Evolutionary conservation across 2,797 vertebrate species (phyloP), one percentile per base, ranked within the genome.

Genomic region (Oophaga sylvatica): DNA sequence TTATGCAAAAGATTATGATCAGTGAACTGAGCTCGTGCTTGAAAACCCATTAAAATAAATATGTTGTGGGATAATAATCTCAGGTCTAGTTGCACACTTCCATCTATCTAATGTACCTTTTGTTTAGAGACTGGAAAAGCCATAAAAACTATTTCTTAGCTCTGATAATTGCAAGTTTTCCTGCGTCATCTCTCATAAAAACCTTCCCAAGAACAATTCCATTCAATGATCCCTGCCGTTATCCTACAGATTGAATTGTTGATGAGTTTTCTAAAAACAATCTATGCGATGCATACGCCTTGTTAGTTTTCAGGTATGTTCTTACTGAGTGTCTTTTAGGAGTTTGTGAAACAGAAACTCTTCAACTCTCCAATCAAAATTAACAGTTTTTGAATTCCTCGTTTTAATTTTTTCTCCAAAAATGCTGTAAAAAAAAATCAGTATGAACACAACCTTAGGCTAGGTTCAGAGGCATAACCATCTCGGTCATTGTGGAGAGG

Each of bases 11-110:
- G 41, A 26, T 82, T 31, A 31, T 10, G 5, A 29, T 31, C 65
- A 83, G 53, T 16, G n/a, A 68, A 41, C 26, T 31, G n/a, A 35
- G 91, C 89, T 93, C 84, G 90, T 84, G 87, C 86, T 45, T 86
- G 77, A 12, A 80, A 59, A 68, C 48, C 65, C 77, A 86, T 87
- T 87, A 87, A 81, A 87, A 62, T 87, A 19, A 80, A 80, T 80
- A 70, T 31, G 68, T 60, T 80, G 45, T 29, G 41, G 29, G 31
- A 73, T 81, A 75, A 73, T 81, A 41, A 68, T 80, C 53, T 48
- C 22, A 62, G 45, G 56, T 71, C 57, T 63, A 87, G 67, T 48
- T 13, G 41, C 70, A n/a, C n/a, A 60, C 35, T 62, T 81, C 57
- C 17, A 60, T 78, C n/a, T 76, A 35, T 65, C 79, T 63, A 62